phyloP scores from a whole-genome alignment of 2,113 vertebrate species.

The Gadus macrocephalus region DNA sequence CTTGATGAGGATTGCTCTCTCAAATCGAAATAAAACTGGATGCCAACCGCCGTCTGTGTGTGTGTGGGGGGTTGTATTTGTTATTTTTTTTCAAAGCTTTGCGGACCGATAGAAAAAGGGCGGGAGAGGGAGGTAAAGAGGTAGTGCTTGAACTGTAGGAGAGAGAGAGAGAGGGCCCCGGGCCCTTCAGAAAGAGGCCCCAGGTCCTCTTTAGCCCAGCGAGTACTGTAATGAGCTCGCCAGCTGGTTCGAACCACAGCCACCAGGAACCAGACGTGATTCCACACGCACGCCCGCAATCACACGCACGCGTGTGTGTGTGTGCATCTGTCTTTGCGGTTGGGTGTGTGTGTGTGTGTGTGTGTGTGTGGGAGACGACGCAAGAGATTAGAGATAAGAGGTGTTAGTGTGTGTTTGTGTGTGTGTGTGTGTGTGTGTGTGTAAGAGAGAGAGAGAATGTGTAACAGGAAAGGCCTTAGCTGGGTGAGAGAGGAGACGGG shows the following conservation, averaged over 20 bases:
- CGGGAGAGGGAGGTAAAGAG: too few species aligned
- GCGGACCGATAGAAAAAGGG: too few species aligned
- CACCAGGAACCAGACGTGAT: conserved; percentile 3
- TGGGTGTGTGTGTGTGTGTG: not conserved
- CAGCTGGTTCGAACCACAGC: conserved; percentile 47
- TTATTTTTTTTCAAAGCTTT: too few species aligned
- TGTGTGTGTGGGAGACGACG: conserved; percentile 30
- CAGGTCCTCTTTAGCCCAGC: not conserved
- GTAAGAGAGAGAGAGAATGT: too few species aligned
- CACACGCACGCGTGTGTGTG: not conserved
- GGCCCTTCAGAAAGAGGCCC: too few species aligned
- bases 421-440: too few species aligned
- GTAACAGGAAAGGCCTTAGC: too few species aligned
- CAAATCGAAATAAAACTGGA: conserved; percentile 53
- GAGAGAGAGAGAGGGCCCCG: too few species aligned
- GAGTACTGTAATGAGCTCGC: conserved; percentile 62
- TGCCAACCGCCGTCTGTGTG: conserved; percentile 6
- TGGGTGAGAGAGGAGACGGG: too few species aligned
- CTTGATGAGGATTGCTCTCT: conserved; percentile 39
- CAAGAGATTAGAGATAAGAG: too few species aligned
- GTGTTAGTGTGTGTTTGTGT: too few species aligned
- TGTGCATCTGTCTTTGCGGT: not conserved
- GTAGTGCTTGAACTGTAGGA: too few species aligned
- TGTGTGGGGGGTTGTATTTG: not conserved
- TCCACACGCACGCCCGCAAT: conserved; percentile 18